Percentiles rank a stretch among this genome's conserved stretches.
Conservation (phyloP, 2,888 invertebrate genomes). For the Ormia ochracea region DNA sequence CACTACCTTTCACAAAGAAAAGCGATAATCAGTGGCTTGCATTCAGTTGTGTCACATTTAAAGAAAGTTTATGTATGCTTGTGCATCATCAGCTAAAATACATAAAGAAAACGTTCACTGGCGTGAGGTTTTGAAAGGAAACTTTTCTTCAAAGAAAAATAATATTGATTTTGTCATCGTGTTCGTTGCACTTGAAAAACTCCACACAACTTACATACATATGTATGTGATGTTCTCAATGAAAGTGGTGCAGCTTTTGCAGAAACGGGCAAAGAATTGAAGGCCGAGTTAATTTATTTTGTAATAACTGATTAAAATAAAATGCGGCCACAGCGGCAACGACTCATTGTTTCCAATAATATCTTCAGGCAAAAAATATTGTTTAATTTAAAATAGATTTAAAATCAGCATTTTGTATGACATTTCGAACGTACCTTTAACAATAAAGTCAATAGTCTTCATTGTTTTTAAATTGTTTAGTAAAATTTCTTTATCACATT, state of each 20-base stretch:
- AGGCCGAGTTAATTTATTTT: not conserved
- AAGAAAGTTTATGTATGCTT: conserved; percentile 25
- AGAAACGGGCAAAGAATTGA: too few relatives aligned
- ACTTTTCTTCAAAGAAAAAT: conserved; percentile 8
- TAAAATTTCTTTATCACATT: too few relatives aligned
- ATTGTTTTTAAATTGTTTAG: too few relatives aligned
- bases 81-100: not conserved
- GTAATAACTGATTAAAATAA: not conserved
- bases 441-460: too few relatives aligned
- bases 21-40: not conserved
- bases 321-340: not conserved
- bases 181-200: not conserved
- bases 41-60: conserved; percentile 2
- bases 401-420: too few relatives aligned
- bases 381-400: too few relatives aligned
- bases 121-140: conserved; percentile 30
- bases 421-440: too few relatives aligned
- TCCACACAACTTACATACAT: not conserved
- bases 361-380: too few relatives aligned
- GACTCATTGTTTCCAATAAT: too few relatives aligned
- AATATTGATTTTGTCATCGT: conserved; percentile 19
- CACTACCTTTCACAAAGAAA: conserved; percentile 47
- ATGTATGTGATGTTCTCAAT: too few relatives aligned
- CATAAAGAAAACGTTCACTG: not conserved
- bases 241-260: too few relatives aligned